A percentile compares a stretch with the other conserved stretches of the same genome.
Evolutionary conservation across 2,888 invertebrate genomes (phyloP).

Genomic region (Copidosoma aretas): DNA sequence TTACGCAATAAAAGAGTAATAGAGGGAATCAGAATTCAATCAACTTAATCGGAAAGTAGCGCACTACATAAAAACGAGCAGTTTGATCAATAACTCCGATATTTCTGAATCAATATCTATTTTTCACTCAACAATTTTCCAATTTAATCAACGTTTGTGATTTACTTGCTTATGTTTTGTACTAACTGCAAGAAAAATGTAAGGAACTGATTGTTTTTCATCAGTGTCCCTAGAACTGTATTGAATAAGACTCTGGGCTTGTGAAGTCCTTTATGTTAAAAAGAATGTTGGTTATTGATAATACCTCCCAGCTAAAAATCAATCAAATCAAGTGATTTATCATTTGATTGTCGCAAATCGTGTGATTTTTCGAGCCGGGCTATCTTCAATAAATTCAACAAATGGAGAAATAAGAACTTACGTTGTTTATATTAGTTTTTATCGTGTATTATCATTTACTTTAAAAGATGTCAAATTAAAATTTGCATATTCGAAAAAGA

Average conservation of each 20-base stretch:
- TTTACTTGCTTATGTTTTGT: conserved; percentile 20
- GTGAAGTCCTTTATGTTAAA: conserved; percentile 29
- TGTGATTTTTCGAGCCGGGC: no score
- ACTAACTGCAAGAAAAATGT: conserved; percentile 22
- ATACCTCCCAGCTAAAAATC: conserved; percentile 35
- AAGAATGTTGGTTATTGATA: conserved; percentile 26
- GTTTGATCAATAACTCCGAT: background rate
- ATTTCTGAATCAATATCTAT: background rate
- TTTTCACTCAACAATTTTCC: background rate
- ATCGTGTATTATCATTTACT: conserved; percentile 33
- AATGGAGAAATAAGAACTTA: conserved; percentile 5
- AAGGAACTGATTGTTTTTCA: conserved; percentile 30
- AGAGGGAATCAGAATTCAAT: no score
- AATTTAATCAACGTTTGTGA: conserved; percentile 21
- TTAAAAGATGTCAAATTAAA: conserved; percentile 26
- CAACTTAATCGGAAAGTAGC: no score
- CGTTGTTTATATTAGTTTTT: conserved; percentile 18
- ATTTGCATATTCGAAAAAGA: conserved; percentile 24
- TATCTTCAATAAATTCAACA: no score
- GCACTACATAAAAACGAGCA: background rate
- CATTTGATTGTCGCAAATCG: no score
- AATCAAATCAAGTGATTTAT: no score
- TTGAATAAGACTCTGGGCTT: conserved; percentile 37
- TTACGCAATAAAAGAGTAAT: no score
- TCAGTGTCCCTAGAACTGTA: conserved; percentile 32